Conservation (phyloP, 2,113 vertebrate species). For the Phoenicopterus ruber region DNA sequence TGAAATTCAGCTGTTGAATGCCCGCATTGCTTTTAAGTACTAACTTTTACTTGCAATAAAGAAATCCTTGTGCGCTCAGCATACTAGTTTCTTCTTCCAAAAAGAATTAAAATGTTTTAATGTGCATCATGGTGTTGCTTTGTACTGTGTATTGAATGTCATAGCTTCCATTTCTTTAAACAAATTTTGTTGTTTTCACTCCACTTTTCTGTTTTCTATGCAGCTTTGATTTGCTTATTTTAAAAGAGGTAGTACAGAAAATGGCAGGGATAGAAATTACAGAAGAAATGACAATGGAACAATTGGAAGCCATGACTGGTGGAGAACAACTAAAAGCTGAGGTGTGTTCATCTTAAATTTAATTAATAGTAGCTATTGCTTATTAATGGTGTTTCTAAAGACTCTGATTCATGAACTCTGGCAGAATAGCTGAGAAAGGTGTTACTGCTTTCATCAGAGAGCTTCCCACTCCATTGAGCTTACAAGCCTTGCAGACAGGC, state of each 20-base stretch:
- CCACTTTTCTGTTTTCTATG: slow-evolving; percentile 11
- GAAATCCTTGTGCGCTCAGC: not conserved
- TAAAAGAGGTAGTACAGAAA: slow-evolving; percentile 99
- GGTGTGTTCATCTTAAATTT: slow-evolving; percentile 64
- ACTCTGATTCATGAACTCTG: not conserved
- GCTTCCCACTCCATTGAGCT: not conserved
- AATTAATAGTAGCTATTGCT: not conserved
- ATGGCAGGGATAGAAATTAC: slow-evolving; percentile 99
- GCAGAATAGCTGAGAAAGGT: not conserved
- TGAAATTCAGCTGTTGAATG: not conserved
- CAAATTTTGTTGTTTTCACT: not conserved
- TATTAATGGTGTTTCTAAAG: not conserved
- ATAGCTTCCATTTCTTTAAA: not conserved
- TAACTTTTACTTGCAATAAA: not conserved
- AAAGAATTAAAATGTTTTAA: not conserved
- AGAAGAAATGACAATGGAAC: slow-evolving; percentile 96
- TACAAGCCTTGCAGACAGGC: not conserved
- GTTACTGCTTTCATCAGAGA: not conserved
- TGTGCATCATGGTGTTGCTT: not conserved
- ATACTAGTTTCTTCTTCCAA: not conserved
- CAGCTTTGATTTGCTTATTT: slow-evolving; percentile 97
- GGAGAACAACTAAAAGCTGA: slow-evolving; percentile 98
- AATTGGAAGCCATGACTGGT: slow-evolving; percentile 97
- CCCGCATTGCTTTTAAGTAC: not conserved
- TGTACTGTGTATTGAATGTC: not conserved